Evolutionary conservation across 2,888 invertebrate species (phyloP), one percentile per base, ranked within the genome.

Genomic region (Cryptus viduatorius): DNA sequence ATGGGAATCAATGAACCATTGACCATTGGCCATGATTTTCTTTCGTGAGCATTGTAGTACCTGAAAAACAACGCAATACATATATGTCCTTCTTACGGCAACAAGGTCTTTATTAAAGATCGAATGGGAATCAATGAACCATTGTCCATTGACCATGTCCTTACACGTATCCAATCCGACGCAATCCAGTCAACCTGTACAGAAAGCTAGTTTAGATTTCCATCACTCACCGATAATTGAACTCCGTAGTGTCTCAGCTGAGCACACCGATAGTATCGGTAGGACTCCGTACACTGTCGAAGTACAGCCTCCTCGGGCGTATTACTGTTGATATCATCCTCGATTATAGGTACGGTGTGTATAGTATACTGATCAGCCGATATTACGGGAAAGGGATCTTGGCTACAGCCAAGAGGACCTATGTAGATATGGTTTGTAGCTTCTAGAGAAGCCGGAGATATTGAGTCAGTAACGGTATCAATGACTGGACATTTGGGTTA

Each of bases 401-500:
- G 68, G 61, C 61, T 76, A 16, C 53, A 50, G 67, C 16, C 76
- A 65, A 82, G 79, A 78, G 71, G 16, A 65, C 37, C 19, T 42
- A n/a, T 64, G 56, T 14, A 29, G 53, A 14, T 48, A 65, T 37
- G 42, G 78, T 81, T 65, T 64, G 56, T 19, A 79, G 71, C 53
- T 69, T 79, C 84, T 75, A 46, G 16, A 19, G 59, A 65, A 75
- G 59, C 53, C 67, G 71, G 56, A 48, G 65, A 79, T 79, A 84
- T 82, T 75, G 79, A 79, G 82, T 82, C 69, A 79, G 81, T 82
- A 75, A 82, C 75, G 65, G 50, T 56, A 75, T 59, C 76, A 76
- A 82, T 84, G 82, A 84, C 82, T 84, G 84, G 82, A 71, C 83
- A 86, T 84, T 86, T 86, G 78, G 79, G 82, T 84, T 84, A 84